These are phyloP conservation scores for Chiroxiphia lanceolata DNA, from an alignment of 2,797 vertebrate genomes.

Conservation along the genomic window DNA sequence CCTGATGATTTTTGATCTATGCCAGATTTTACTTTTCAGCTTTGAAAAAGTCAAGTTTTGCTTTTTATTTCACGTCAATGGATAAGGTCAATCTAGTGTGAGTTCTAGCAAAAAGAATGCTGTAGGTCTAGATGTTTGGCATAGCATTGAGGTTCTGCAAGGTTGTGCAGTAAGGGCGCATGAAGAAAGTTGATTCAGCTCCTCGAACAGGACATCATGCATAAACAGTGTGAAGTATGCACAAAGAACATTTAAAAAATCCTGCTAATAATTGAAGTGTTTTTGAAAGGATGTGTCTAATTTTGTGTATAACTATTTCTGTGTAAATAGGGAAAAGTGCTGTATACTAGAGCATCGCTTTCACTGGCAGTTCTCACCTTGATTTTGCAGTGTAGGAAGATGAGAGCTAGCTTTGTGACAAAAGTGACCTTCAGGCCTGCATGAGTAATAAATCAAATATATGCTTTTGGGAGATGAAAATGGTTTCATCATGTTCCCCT, in stretches of 20 bases:
- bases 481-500: not conserved
- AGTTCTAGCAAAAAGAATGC: not conserved
- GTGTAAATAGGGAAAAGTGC: not conserved
- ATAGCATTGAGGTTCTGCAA: not conserved
- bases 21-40: not conserved
- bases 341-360: not conserved
- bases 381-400: not conserved
- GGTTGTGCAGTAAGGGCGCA: rapidly evolving
- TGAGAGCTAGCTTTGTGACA: not conserved
- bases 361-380: not conserved
- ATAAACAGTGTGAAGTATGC: not conserved
- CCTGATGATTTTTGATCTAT: not conserved
- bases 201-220: not conserved
- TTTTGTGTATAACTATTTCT: not conserved
- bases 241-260: not conserved
- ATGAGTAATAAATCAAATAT: not conserved
- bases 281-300: not conserved
- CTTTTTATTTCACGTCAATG: not conserved
- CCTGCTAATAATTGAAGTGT: not conserved
- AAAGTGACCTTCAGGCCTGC: not conserved
- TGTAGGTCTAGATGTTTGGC: not conserved
- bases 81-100: not conserved
- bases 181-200: not conserved
- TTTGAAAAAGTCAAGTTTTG: not conserved
- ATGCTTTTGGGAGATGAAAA: not conserved